Base-by-base conservation (phyloP, 1,140 invertebrate genomes). In the Euwallacea similis region DNA sequence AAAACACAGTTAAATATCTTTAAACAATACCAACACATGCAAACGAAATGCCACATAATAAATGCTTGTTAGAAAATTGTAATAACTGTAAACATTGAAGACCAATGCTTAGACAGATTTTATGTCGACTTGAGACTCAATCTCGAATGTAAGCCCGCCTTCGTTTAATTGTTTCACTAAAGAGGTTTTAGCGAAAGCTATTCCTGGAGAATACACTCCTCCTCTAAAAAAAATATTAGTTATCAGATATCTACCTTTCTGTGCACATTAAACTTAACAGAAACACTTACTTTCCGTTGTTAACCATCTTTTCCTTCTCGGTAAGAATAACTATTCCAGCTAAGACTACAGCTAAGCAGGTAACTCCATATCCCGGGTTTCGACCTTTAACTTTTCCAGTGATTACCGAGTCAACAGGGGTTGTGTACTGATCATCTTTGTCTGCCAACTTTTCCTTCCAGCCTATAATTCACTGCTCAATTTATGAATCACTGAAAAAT, bases 341-440 rank as follows among this genome's bases (percentile, higher is more conserved):
- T 65, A 90, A 84, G 2, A 96, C 77, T 69, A 94, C 77, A 59
- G 86, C 85, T n/a, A 86, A 87, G 44, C 89, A 89, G 2, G 95
- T 97, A 0, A 89, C 86, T 7, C 92, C 89, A 84, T 98, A 98
- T 54, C 90, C 95, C 15, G 93, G 90, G 84, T 95, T 91, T 62
- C 76, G 77, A 13, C 87, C 88, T 61, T 66, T 76, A 41, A 90
- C 84, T 83, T 84, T 87, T 0, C 88, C 90, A 44, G 88, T 85
- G 33, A 95, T 80, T 43, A 83, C 86, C 78, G 91, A 92, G 64
- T 89, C 87, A 3, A 91, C 89, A 55, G 85, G 80, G 4, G 83
- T 81, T 0, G 80, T 82, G 73, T 90, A 88, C 54, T 89, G 80
- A 76, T 90, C 88, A 1, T 85, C 84, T 43, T 85, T 81, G 71